Evolutionary conservation across 2,113 vertebrate genomes (phyloP), one percentile per base, ranked within the genome.

Genomic region (Anoura caudifer): DNA sequence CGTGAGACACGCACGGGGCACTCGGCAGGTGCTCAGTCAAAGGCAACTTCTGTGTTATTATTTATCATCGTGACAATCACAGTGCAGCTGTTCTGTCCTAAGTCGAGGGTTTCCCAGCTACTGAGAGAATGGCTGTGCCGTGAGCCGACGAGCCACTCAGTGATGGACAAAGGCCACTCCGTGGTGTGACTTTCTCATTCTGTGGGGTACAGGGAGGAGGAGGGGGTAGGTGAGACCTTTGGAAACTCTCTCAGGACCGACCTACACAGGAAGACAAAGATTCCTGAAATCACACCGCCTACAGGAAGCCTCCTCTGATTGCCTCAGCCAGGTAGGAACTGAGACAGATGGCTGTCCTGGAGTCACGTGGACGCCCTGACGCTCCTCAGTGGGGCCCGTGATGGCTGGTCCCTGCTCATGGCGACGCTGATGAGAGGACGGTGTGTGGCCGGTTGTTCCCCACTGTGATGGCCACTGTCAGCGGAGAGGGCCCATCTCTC

Each of bases 391-490:
- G 2, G 26, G 61, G 41, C 17, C 2, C 16, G 1, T 1, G 11
- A 54, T 11, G n/a, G 31, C 52, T 4, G 3, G 67, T 31, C 61
- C 45, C 45, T 0, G 2, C 41, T 92, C n/a, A 5, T 4, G 24
- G 52, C 17, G 4, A 31, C 13, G 26, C 72, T 26, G 59, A 26
- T 1, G 41, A 45, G 0, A 15, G 26, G 56, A 8, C 0, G 15
- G 19, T 0, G 0, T 1, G 13, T 0, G 4, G 26, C 50, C 16
- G 50, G 20, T 24, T 45, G 22, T 26, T 26, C 17, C 47, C 13
- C 0, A 2, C 0, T 1, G 22, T 15, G 36, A 43, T 22, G 41
- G 59, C 38, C 5, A 2, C 69, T 61, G n/a, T 75, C 2, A 4
- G 67, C 38, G 47, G 47, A 24, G 26, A 33, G 0, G 61, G 4